Percentiles rank a stretch among this genome's conserved stretches.
These are phyloP conservation scores for Gryllus longicercus DNA, from an alignment of 2,888 invertebrate species.

Conservation along the genomic window DNA sequence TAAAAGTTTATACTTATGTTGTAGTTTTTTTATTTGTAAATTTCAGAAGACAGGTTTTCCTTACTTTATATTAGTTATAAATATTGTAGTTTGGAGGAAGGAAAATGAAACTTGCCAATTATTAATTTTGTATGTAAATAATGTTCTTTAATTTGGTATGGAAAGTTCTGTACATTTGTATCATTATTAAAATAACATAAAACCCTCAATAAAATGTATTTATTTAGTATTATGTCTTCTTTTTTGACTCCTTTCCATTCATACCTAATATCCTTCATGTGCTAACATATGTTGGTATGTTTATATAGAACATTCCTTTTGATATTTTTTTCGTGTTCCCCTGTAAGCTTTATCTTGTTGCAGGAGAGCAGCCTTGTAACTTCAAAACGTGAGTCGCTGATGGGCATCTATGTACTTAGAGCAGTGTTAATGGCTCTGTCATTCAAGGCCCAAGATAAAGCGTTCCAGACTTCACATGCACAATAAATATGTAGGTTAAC, in stretches of 20 bases:
- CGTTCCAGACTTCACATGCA: conserved; percentile 1
- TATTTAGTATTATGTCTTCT: background rate
- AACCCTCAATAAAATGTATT: background rate
- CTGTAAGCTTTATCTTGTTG: background rate
- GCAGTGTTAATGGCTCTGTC: background rate
- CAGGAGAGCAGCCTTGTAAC: conserved; percentile 5
- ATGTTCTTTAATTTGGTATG: background rate
- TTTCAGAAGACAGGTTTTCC: background rate
- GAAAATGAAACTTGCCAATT: background rate
- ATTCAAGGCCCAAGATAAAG: background rate
- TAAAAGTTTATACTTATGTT: background rate
- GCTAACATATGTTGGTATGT: background rate
- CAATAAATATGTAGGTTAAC: background rate
- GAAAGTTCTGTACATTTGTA: background rate
- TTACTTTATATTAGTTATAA: background rate
- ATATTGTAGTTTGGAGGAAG: background rate
- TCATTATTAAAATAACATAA: background rate
- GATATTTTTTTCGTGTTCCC: background rate
- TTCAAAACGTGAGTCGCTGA: background rate
- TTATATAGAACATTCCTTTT: background rate
- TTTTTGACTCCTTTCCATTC: background rate
- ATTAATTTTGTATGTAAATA: background rate
- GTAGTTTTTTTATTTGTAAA: conserved; percentile 3
- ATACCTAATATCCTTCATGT: background rate
- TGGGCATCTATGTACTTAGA: background rate